Conservation (phyloP, 2,113 vertebrate species). For the Gallinago media region DNA sequence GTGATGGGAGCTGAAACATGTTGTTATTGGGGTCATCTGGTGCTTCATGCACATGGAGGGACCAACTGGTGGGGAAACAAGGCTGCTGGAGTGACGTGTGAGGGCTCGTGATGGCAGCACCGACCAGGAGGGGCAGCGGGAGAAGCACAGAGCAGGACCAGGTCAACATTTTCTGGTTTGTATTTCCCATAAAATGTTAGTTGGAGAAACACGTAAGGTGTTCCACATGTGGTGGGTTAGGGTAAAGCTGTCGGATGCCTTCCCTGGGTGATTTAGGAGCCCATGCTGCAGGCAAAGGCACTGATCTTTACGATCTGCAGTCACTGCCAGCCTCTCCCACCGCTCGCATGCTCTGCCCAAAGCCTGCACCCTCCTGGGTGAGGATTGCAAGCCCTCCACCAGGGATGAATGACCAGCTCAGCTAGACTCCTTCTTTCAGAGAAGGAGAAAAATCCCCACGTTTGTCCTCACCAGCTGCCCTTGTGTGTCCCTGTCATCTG, state of each 20-base stretch:
- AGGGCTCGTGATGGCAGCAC: background rate
- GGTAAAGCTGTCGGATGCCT: background rate
- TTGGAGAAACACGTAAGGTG: background rate
- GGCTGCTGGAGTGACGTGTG: accelerated
- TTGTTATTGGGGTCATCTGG: background rate
- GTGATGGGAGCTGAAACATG: background rate
- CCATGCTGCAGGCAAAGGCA: accelerated
- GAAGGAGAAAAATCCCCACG: background rate
- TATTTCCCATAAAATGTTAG: background rate
- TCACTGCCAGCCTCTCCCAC: background rate
- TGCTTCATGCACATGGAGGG: background rate
- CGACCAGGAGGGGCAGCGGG: accelerated
- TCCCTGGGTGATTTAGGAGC: background rate
- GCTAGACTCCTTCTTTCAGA: background rate
- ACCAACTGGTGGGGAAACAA: background rate
- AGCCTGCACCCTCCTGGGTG: accelerated
- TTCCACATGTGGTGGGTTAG: background rate
- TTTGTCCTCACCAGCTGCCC: background rate
- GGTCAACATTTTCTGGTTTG: background rate
- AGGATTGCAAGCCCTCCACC: background rate
- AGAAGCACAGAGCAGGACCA: background rate
- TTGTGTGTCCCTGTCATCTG: accelerated
- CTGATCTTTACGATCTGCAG: background rate
- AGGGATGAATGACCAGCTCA: accelerated
- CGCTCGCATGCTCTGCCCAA: accelerated